Evolutionary conservation across 1,140 invertebrate species (phyloP), one percentile per base, ranked within the genome.

Genomic region (Ditylenchus dipsaci): DNA sequence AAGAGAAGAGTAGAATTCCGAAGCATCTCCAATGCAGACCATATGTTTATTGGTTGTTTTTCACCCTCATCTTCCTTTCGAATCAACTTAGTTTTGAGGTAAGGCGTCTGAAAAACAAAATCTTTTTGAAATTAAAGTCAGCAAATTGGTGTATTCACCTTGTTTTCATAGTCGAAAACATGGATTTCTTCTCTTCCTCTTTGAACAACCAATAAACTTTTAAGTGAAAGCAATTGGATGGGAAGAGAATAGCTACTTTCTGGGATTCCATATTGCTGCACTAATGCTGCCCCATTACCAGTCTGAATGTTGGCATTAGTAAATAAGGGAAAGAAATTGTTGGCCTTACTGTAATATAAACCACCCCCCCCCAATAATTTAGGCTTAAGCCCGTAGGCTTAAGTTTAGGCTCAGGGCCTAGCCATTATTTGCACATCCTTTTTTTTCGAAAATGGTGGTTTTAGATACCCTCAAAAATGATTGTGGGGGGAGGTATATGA

Each of bases 101-200:
- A 8, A 15, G n/a, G 15, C 15, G 49, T 53, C 49, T 53, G 49
- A 53, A 53, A 53, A 7, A 15, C 15, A 53, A 8, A 53, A 7
- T 8, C 49, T 26, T 53, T 53, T 53, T 7, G 15, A 53, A 7
- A 26, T 53, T 5, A 53, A 53, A 21, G n/a, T 21, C 15, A 26
- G 23, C 49, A n/a, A n/a, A n/a, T n/a, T n/a, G n/a, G n/a, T n/a
- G n/a, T n/a, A n/a, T n/a, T 21, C n/a, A 53, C 49, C 49, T 53
- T 26, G 23, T 19, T 26, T 21, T 15, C n/a, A 26, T 53, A 53
- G 49, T 17, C 49, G 15, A 53, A 53, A 3, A 53, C 49, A 53
- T 53, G 49, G n/a, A 53, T 26, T 26, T 53, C 49, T 53, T 53
- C 49, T 17, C 49, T 53, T 53, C 49, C 49, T 53, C 49, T 53